A percentile compares a stretch with the other conserved stretches of the same genome.
Conservation (phyloP, 2,888 invertebrate genomes). For the Serripes groenlandicus region DNA sequence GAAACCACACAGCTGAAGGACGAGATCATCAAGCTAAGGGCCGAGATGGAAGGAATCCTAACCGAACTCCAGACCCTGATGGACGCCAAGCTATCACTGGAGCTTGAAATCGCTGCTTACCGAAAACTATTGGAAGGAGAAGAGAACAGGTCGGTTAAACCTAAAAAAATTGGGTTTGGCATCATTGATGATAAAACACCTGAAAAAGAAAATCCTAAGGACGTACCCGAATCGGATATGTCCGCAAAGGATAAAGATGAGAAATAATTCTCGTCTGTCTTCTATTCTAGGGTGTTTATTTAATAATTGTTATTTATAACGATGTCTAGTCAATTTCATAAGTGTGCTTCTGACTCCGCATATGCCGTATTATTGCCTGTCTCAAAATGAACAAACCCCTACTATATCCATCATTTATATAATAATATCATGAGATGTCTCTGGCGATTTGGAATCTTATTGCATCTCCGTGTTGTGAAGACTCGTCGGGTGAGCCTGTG, state of each 20-base stretch:
- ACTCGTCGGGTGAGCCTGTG: too few species aligned
- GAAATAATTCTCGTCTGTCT: slow-evolving; percentile 16
- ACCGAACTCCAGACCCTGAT: slow-evolving; percentile 87
- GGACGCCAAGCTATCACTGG: slow-evolving; percentile 88
- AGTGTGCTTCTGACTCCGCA: slow-evolving; percentile 17
- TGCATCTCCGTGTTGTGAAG: too few species aligned
- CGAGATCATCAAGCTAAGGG: slow-evolving; percentile 84
- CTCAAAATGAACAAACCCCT: too few species aligned
- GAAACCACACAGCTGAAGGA: slow-evolving; percentile 84
- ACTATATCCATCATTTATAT: too few species aligned
- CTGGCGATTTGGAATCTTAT: too few species aligned
- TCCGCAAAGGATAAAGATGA: slow-evolving; percentile 16
- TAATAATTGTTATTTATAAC: slow-evolving; percentile 16
- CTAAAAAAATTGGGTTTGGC: slow-evolving; percentile 18
- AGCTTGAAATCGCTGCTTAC: slow-evolving; percentile 88
- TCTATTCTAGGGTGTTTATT: slow-evolving; percentile 14
- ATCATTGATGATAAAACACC: slow-evolving; percentile 17
- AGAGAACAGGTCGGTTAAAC: slow-evolving; percentile 86
- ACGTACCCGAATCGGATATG: background rate
- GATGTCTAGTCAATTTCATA: slow-evolving; percentile 9
- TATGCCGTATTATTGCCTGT: slow-evolving; percentile 19
- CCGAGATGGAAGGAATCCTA: slow-evolving; percentile 85
- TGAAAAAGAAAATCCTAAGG: slow-evolving; percentile 16
- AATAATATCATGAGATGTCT: too few species aligned
- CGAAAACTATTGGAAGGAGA: slow-evolving; percentile 88